Evolutionary conservation across 2,113 vertebrate species (phyloP).

Genomic region (Vireo altiloquus): DNA sequence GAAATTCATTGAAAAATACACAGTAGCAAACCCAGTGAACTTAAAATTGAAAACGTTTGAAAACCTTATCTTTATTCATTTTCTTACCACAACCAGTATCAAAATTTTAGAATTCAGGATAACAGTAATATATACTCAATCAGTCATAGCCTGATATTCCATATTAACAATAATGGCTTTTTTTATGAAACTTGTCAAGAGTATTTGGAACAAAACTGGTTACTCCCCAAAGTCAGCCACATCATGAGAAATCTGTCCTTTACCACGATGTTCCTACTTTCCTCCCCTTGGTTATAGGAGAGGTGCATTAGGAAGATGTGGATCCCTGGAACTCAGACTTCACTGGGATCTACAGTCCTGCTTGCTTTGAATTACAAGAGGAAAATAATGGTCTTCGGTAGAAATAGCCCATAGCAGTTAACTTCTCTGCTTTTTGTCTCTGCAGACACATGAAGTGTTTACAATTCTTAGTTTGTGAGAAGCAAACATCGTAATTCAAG

Average conservation of each 20-base stretch:
- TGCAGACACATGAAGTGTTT: background rate
- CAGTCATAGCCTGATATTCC: background rate
- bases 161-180: background rate
- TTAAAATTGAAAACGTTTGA: background rate
- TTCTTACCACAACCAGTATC: background rate
- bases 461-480: background rate
- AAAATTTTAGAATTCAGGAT: background rate
- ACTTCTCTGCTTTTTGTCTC: background rate
- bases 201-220: background rate
- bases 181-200: background rate
- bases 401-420: background rate
- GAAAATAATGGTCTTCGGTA: background rate
- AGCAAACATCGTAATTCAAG: background rate
- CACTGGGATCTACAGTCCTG: background rate
- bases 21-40: background rate
- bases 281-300: background rate
- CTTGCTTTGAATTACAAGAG: background rate
- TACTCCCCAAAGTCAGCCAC: background rate
- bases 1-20: background rate
- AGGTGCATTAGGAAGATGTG: background rate
- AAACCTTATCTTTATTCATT: background rate
- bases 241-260: background rate
- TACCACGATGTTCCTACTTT: background rate
- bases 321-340: background rate
- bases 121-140: background rate